A percentile compares a stretch with the other conserved stretches of the same genome.
Conservation (phyloP, 2,113 vertebrate species). For the Oncorhynchus nerka region DNA sequence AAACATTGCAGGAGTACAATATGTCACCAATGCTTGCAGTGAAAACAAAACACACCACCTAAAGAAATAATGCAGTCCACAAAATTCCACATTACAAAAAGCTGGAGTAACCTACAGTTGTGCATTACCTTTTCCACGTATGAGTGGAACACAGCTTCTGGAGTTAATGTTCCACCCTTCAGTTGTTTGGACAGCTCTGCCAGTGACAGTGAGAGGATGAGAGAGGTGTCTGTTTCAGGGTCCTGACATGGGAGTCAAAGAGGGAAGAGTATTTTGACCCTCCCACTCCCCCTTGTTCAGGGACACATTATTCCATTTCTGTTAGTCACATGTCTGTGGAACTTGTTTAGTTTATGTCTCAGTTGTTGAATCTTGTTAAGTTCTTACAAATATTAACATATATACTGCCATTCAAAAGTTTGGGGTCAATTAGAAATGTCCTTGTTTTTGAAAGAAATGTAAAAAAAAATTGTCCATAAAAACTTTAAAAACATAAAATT, state of each 20-base stretch:
- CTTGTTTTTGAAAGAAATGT: too few species aligned
- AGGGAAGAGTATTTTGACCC: not conserved
- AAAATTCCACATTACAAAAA: not conserved
- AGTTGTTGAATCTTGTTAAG: too few species aligned
- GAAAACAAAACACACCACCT: not conserved
- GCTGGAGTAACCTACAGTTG: not conserved
- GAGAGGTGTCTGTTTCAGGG: slow-evolving; percentile 48
- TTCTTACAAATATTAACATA: too few species aligned
- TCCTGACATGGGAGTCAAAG: slow-evolving; percentile 60
- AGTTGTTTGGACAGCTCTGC: slow-evolving; percentile 66
- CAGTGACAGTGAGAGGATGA: slow-evolving; percentile 71
- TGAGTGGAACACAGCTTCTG: slow-evolving; percentile 75
- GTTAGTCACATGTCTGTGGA: too few species aligned
- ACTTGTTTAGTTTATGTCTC: too few species aligned
- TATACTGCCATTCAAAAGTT: too few species aligned
- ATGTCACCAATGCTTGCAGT: not conserved
- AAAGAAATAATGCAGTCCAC: not conserved
- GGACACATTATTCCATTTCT: too few species aligned
- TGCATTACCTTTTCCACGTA: slow-evolving; percentile 79
- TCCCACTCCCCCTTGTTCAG: too few species aligned
- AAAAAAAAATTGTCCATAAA: too few species aligned
- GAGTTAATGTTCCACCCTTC: slow-evolving; percentile 66
- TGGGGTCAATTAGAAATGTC: too few species aligned
- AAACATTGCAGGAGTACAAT: not conserved
- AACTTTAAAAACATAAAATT: too few species aligned